phyloP scores from a whole-genome alignment of 2,888 invertebrate species.

The Imbricaverruca yamaguchii region DNA sequence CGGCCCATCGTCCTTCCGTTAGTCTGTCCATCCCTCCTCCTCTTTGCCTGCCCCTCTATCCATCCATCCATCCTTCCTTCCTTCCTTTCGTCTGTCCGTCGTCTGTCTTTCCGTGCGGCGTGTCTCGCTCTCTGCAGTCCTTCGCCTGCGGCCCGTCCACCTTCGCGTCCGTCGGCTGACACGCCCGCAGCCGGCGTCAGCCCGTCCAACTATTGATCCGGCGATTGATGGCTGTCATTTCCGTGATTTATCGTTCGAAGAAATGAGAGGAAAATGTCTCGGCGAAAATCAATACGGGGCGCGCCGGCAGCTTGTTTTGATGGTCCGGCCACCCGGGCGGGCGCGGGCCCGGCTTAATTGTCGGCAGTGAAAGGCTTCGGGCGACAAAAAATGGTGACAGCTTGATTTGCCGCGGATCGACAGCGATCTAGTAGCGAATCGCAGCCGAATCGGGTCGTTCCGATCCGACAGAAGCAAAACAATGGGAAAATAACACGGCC shows the following conservation, averaged over 20 bases:
- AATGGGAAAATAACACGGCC: neutral
- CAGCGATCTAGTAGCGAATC: neutral
- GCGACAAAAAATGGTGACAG: conserved; percentile 20
- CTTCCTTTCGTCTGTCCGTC: neutral
- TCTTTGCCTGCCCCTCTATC: neutral
- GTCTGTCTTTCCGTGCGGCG: neutral
- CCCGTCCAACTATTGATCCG: neutral
- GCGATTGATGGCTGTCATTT: conserved; percentile 19
- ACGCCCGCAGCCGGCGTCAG: neutral
- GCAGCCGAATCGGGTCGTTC: neutral
- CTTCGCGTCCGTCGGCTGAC: neutral
- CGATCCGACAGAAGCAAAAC: neutral
- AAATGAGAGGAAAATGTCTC: conserved; percentile 19
- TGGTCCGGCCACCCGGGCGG: neutral
- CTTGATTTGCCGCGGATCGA: conserved; percentile 17
- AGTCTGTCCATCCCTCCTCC: no score
- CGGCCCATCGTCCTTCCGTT: neutral
- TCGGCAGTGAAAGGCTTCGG: neutral
- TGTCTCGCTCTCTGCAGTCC: neutral
- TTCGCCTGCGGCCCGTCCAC: neutral
- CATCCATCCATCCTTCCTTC: neutral
- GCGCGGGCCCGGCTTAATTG: conserved; percentile 13
- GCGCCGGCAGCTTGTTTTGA: conserved; percentile 5
- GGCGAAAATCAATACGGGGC: conserved; percentile 11
- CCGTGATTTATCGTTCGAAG: neutral